Conservation (phyloP, 2,888 invertebrate genomes). For the Morpho helenor region DNA sequence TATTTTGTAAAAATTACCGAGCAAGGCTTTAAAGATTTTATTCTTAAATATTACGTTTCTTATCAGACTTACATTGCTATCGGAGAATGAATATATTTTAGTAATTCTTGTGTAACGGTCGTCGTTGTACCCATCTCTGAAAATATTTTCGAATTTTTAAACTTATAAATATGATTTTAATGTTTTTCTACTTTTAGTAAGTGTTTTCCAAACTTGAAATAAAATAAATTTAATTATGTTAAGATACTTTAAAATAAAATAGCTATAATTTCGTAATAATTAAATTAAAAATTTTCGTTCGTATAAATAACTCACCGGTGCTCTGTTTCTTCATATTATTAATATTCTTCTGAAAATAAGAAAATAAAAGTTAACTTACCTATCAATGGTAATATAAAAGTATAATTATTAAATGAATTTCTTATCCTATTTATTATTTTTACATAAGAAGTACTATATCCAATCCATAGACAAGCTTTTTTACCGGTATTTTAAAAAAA, state of each 20-base stretch:
- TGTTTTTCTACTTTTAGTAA: too few relatives aligned
- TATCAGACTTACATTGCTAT: slow-evolving; percentile 18
- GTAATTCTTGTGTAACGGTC: slow-evolving; percentile 46
- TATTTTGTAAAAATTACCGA: too few relatives aligned
- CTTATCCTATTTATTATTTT: too few relatives aligned
- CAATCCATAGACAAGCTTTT: too few relatives aligned
- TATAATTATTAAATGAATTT: too few relatives aligned
- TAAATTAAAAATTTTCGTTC: too few relatives aligned
- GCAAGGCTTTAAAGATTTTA: too few relatives aligned
- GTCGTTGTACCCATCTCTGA: slow-evolving; percentile 53
- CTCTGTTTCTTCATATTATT: slow-evolving; percentile 26
- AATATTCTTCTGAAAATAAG: slow-evolving; percentile 2
- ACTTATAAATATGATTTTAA: too few relatives aligned
- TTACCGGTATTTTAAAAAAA: too few relatives aligned
- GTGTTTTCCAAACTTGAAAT: background rate
- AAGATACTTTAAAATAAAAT: background rate
- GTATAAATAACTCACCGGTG: slow-evolving; percentile 36
- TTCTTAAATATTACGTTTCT: background rate
- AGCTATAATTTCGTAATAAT: too few relatives aligned
- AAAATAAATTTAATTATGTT: background rate
- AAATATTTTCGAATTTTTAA: slow-evolving; percentile 14
- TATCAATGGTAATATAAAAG: too few relatives aligned
- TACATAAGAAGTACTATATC: too few relatives aligned
- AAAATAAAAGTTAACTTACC: background rate
- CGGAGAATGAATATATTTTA: slow-evolving; percentile 31